phyloP scores from a whole-genome alignment of 2,888 invertebrate species.

The Tinea semifulvella region DNA sequence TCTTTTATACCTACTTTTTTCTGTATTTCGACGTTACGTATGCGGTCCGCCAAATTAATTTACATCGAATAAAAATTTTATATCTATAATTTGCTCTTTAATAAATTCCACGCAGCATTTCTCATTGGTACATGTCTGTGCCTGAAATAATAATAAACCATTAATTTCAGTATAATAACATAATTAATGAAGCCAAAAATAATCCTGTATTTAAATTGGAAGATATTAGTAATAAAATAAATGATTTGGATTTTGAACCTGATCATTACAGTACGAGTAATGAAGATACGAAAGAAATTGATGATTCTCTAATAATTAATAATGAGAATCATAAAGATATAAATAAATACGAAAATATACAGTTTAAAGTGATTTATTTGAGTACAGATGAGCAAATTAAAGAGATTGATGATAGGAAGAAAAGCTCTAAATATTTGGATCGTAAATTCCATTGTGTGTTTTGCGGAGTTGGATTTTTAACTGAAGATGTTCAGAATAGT shows the following conservation, averaged over 20 bases:
- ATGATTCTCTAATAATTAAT: no score
- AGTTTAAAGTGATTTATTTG: constrained; percentile 23
- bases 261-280: neutral
- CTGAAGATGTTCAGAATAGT: constrained; percentile 11
- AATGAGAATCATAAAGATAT: neutral
- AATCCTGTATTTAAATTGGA: neutral
- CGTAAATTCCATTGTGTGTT: constrained; percentile 21
- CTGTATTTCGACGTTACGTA: no score
- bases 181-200: neutral
- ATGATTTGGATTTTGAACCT: neutral
- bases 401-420: constrained; percentile 22
- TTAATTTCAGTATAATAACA: neutral
- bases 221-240: neutral
- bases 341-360: neutral
- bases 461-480: constrained; percentile 20
- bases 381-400: constrained; percentile 22
- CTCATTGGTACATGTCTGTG: no score
- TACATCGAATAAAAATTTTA: no score
- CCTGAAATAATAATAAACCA: no score
- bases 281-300: neutral
- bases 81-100: no score
- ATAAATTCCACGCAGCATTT: no score
- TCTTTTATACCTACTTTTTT: neutral
- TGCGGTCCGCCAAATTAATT: no score
- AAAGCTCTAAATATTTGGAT: constrained; percentile 11